Base-by-base conservation (phyloP, 2,888 invertebrate species). In the Galeruca laticollis region DNA sequence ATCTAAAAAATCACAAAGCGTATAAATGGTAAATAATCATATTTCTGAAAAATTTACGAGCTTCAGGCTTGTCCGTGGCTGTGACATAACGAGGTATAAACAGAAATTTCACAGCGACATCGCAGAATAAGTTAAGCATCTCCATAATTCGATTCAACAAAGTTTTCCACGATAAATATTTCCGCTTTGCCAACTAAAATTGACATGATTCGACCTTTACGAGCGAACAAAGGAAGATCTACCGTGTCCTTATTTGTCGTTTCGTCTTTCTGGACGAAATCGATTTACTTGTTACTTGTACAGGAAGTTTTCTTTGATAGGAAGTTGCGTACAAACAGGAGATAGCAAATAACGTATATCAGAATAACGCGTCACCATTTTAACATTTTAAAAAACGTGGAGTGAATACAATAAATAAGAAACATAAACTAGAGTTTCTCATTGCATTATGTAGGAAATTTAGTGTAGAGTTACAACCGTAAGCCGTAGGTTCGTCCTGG, bases 151-250 rank as follows among this genome's bases (percentile, higher is more conserved):
- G 57, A 57, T 57, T 70, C 62, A 37, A 65, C 65, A 70, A 61
- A 57, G 61, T 70, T 66, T 70, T 62, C 62, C 31, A 57, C 56
- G 18, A 43, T 31, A 51, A 70, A 57, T 66, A 70, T 61, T 70
- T 70, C 64, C 59, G 54, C 61, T 64, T 65, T 47, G 63, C 59
- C 47, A 65, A 68, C 59, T 68, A 68, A 54, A 69, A 65, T 61
- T 59, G 62, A 63, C 66, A 62, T 69, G 71, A 67, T 67, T 68
- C 71, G 69, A 69, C 70, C 73, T 69, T 73, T 64, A 59, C 59
- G 56, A 56, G 57, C 57, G 73, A 71, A 71, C 67, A 71, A 71
- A 65, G 68, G 68, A 71, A 68, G 37, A 63, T 40, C 31, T n/a
- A 49, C 49, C 15, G 49, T 49, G n/a, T 10, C 5, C 20, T 49